A percentile compares a stretch with the other conserved stretches of the same genome.
phyloP scores from a whole-genome alignment of 2,113 vertebrate genomes.

The Sphaerodactylus townsendi region DNA sequence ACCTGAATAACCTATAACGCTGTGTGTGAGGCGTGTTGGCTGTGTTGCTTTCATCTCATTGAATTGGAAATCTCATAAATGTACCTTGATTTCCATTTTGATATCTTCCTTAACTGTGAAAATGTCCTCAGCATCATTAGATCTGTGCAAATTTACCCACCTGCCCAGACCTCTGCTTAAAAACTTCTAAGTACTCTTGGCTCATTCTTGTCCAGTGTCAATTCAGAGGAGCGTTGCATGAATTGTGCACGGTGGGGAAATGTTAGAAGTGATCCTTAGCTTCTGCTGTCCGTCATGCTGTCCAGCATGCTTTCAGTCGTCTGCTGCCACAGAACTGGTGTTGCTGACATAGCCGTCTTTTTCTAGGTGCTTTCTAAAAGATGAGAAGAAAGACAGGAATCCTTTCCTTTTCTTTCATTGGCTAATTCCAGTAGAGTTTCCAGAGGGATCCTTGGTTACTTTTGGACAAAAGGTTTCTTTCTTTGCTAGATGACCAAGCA shows the following conservation, averaged over 20 bases:
- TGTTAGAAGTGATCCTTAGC: slow-evolving; percentile 30
- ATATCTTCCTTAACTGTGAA: not conserved
- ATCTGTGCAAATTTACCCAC: not conserved
- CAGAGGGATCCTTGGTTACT: slow-evolving; percentile 27
- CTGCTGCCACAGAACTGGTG: not conserved
- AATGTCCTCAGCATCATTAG: not conserved
- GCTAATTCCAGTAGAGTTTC: slow-evolving; percentile 19
- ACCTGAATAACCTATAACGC: not conserved
- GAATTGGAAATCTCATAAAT: not conserved
- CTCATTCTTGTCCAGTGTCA: not conserved
- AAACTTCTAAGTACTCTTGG: not conserved
- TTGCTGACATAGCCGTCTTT: not conserved
- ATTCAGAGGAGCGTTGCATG: not conserved
- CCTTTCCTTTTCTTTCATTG: slow-evolving; percentile 4
- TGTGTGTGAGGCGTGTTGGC: not conserved
- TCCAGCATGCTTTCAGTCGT: slow-evolving; percentile 44
- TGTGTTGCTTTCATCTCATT: not conserved
- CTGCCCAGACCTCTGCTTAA: accelerated
- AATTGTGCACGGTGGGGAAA: not conserved
- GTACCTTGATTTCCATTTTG: not conserved
- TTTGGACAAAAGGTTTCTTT: slow-evolving; percentile 15
- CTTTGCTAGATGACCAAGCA: slow-evolving; percentile 21
- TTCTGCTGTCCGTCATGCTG: slow-evolving; percentile 22
- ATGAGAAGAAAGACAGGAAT: slow-evolving; percentile 6
- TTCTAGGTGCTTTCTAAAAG: not conserved